A percentile compares a stretch with the other conserved stretches of the same genome.
Evolutionary conservation across 2,113 vertebrate genomes (phyloP).

Genomic region (Semicossyphus pulcher): DNA sequence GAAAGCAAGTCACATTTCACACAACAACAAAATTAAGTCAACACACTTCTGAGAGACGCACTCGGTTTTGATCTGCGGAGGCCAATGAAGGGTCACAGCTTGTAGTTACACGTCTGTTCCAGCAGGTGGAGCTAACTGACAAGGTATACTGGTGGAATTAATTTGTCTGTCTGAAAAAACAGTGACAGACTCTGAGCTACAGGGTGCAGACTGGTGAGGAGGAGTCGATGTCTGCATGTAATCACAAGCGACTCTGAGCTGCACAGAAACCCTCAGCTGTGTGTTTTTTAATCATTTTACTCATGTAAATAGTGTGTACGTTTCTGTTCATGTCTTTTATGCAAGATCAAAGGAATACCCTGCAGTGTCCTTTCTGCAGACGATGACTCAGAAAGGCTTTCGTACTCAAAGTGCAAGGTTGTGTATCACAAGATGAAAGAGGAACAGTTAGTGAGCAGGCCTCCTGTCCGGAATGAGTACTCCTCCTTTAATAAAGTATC

Average conservation of each 20-base stretch:
- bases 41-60: not conserved
- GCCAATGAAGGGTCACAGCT: conserved; percentile 12
- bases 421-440: conserved; percentile 38
- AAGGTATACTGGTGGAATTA: not conserved
- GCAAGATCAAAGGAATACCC: conserved; percentile 23
- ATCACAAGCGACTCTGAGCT: conserved; percentile 9
- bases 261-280: not conserved
- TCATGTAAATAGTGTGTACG: not conserved
- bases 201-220: conserved; percentile 37
- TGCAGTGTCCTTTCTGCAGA: conserved; percentile 9
- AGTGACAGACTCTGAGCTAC: conserved; percentile 38
- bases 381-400: conserved; percentile 44
- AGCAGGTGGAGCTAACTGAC: conserved; percentile 54
- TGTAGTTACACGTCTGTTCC: conserved; percentile 22
- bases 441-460: conserved; percentile 2
- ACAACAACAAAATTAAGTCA: not conserved
- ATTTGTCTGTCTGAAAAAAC: not conserved
- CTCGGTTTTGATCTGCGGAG: conserved; percentile 1
- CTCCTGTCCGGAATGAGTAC: conserved; percentile 2
- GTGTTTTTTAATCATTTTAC: not conserved
- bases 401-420: conserved; percentile 15
- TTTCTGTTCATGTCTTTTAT: not conserved
- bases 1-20: not conserved
- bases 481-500: not conserved
- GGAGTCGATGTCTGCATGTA: conserved; percentile 8